phyloP scores from a whole-genome alignment of 2,797 vertebrate genomes.

The Liparis tanakae region DNA sequence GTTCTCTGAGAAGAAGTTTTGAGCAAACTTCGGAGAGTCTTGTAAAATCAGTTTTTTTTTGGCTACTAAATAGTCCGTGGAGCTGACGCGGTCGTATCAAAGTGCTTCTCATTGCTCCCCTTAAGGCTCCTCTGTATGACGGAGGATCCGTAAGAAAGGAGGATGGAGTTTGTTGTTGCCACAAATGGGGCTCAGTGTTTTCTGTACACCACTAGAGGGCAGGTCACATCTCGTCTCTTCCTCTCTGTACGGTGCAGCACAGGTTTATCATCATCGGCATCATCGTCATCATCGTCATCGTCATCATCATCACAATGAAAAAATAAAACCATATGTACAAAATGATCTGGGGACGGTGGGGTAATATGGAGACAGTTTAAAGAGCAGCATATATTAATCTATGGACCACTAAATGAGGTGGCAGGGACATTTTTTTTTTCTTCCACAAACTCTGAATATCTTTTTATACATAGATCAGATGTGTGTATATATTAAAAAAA shows the following conservation, averaged over 20 bases:
- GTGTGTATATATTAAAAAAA: conserved; percentile 83
- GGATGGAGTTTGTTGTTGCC: conserved; percentile 26
- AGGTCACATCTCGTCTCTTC: conserved; percentile 55
- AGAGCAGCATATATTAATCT: conserved; percentile 89
- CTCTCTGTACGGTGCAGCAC: conserved; percentile 68
- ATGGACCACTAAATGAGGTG: conserved; percentile 88
- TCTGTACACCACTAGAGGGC: conserved; percentile 65
- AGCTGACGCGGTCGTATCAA: conserved; percentile 69
- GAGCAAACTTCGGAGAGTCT: conserved; percentile 57
- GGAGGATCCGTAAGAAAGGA: conserved; percentile 42
- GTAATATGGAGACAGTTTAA: conserved; percentile 84
- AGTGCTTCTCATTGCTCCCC: conserved; percentile 69
- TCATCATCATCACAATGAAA: conserved; percentile 83
- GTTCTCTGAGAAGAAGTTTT: conserved; percentile 62
- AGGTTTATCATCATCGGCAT: conserved; percentile 49
- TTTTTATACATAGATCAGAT: conserved; percentile 77
- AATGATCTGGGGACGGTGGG: conserved; percentile 53
- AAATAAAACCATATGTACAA: conserved; percentile 88
- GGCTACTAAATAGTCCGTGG: conserved; percentile 64
- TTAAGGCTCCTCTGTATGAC: conserved; percentile 24
- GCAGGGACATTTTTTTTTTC: conserved; percentile 71
- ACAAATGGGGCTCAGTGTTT: conserved; percentile 35
- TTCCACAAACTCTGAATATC: conserved; percentile 92
- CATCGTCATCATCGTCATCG: conserved; percentile 63
- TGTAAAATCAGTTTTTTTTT: conserved; percentile 38